Evolutionary conservation across 2,113 vertebrate genomes (phyloP).

Genomic region (Chascanopsetta lugubris): DNA sequence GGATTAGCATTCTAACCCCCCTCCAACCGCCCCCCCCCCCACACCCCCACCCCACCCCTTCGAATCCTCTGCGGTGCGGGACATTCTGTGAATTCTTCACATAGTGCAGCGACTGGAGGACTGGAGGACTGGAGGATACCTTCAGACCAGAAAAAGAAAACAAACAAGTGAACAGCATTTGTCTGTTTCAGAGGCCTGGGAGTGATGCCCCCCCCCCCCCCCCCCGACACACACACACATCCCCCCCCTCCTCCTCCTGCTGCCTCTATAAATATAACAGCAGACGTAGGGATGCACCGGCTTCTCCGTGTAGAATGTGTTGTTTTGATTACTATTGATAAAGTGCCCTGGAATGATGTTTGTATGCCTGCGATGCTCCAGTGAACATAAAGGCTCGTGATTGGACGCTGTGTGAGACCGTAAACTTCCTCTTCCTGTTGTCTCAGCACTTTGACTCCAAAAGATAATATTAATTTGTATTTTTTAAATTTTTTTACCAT

Average conservation of each 20-base stretch:
- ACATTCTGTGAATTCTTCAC: constrained; percentile 75
- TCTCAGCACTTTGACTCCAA: no score
- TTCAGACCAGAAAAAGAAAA: constrained; percentile 42
- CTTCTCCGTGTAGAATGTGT: constrained; percentile 22
- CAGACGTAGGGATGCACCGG: constrained; percentile 8
- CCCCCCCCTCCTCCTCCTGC: not conserved
- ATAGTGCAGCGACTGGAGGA: constrained; percentile 51
- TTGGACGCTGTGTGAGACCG: no score
- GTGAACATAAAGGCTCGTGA: no score
- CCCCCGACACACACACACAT: no score
- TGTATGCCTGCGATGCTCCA: constrained; percentile 55
- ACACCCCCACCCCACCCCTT: constrained; percentile 9
- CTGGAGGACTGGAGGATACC: no score
- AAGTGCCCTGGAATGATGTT: constrained; percentile 39
- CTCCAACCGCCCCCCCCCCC: no score
- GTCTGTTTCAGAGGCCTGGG: constrained; percentile 32
- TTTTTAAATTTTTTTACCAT: no score
- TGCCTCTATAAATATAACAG: constrained; percentile 17
- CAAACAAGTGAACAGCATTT: constrained; percentile 37
- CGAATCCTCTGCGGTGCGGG: constrained; percentile 52
- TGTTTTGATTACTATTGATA: constrained; percentile 49
- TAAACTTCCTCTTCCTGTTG: no score
- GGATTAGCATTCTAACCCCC: constrained; percentile 75
- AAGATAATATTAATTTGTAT: no score
- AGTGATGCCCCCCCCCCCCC: constrained; percentile 2